Percentiles rank a stretch among this genome's conserved stretches.
phyloP scores from a whole-genome alignment of 1,140 invertebrate species.

The Drosophila tsacasi region DNA sequence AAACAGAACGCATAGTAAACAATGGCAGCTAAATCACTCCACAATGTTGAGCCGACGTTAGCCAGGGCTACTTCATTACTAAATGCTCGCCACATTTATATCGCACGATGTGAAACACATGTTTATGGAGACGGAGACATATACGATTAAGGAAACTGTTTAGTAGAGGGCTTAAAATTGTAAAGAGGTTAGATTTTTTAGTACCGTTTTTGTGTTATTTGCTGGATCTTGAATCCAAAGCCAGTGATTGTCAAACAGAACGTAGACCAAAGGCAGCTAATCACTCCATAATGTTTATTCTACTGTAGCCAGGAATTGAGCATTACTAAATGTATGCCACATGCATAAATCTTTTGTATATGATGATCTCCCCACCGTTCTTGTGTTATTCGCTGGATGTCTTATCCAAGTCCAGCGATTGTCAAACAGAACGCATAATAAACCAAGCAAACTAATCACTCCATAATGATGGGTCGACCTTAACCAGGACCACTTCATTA shows the following conservation, averaged over 20 bases:
- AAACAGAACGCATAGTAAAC: constrained; percentile 73
- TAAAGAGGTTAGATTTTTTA: neutral
- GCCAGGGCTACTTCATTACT: constrained; percentile 45
- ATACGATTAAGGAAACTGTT: neutral
- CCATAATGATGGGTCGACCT: constrained; percentile 47
- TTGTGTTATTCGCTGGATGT: constrained; percentile 71
- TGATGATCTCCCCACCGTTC: constrained; percentile 38
- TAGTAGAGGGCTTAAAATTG: neutral
- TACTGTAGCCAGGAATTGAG: constrained; percentile 12
- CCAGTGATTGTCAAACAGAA: constrained; percentile 82
- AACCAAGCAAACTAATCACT: constrained; percentile 40
- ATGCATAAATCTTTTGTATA: neutral
- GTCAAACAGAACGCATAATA: constrained; percentile 78
- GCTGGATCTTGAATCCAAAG: constrained; percentile 36
- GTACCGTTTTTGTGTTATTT: constrained; percentile 72
- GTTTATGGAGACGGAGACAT: neutral
- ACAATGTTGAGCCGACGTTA: constrained; percentile 51
- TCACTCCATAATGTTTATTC: constrained; percentile 62
- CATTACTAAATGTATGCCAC: constrained; percentile 53
- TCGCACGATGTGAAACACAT: neutral
- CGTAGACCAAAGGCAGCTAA: constrained; percentile 57
- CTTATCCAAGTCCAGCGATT: constrained; percentile 58
- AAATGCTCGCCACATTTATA: constrained; percentile 28
- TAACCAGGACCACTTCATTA: constrained; percentile 51
- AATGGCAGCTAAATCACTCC: constrained; percentile 45